These are phyloP conservation scores for Phrynocephalus guinanensis DNA, from an alignment of 2,797 vertebrate genomes.

Conservation along the genomic window DNA sequence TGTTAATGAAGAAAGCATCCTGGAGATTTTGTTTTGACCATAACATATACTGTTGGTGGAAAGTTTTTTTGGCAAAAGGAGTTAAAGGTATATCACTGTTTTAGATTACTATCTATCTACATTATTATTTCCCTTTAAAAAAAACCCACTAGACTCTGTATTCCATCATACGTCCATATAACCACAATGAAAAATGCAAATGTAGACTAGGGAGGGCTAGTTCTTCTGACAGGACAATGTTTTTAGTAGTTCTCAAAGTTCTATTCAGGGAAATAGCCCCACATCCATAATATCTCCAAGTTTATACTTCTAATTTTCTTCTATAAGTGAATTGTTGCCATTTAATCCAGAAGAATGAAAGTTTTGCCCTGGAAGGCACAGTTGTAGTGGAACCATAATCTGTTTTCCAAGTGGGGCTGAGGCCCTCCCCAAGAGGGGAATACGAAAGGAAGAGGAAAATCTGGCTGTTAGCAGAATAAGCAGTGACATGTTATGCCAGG, in stretches of 20 bases:
- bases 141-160: neutral
- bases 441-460: neutral
- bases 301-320: neutral
- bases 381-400: no score
- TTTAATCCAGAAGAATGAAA: neutral
- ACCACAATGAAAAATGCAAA: neutral
- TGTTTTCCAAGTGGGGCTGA: neutral
- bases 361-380: neutral
- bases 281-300: neutral
- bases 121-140: neutral
- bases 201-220: neutral
- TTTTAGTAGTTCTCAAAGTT: neutral
- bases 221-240: neutral
- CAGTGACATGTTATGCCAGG: neutral
- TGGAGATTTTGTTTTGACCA: neutral
- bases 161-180: neutral
- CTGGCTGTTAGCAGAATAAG: accelerated
- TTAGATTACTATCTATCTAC: neutral
- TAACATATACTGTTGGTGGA: neutral
- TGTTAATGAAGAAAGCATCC: neutral
- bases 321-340: neutral
- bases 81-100: neutral
- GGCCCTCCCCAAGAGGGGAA: neutral
- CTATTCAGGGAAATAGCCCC: neutral
- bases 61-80: neutral